A percentile compares a stretch with the other conserved stretches of the same genome.
These are phyloP conservation scores for Pangasius larnaudii DNA, from an alignment of 2,797 vertebrate species.

Conservation along the genomic window DNA sequence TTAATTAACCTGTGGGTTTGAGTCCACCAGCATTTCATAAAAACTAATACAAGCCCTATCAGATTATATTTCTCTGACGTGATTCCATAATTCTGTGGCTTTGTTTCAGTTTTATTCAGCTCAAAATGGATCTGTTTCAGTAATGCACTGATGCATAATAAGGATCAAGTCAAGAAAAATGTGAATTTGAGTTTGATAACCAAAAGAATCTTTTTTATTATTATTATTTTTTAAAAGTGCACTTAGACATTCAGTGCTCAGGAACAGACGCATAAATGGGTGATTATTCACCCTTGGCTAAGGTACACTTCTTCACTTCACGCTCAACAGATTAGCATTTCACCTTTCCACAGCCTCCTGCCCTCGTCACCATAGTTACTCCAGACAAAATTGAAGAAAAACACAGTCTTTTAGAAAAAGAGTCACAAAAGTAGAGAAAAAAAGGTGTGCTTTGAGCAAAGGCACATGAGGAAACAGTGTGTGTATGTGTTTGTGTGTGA, in stretches of 20 bases:
- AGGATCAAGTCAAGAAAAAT: background rate
- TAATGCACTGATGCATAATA: background rate
- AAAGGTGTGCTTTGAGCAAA: constrained; percentile 16
- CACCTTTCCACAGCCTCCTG: constrained; percentile 33
- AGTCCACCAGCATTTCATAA: constrained; percentile 18
- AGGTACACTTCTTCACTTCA: constrained; percentile 36
- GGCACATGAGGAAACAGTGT: constrained; percentile 23
- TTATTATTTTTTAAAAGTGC: background rate
- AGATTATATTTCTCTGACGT: background rate
- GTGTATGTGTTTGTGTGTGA: constrained; percentile 6
- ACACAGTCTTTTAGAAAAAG: constrained; percentile 37
- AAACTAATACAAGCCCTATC: constrained; percentile 14
- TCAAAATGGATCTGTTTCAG: background rate
- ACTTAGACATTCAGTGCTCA: background rate
- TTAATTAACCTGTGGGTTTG: constrained; percentile 49
- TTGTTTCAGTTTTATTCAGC: background rate
- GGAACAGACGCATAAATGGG: background rate
- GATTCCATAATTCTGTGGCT: background rate
- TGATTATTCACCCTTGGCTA: background rate
- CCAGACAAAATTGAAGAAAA: constrained; percentile 30
- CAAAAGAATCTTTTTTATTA: background rate
- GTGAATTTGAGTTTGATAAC: background rate
- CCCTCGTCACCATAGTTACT: constrained; percentile 54
- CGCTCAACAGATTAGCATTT: constrained; percentile 41
- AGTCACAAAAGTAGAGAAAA: constrained; percentile 22